Evolutionary conservation across 1,140 invertebrate species (phyloP).

Genomic region (Habropoda laboriosa): DNA sequence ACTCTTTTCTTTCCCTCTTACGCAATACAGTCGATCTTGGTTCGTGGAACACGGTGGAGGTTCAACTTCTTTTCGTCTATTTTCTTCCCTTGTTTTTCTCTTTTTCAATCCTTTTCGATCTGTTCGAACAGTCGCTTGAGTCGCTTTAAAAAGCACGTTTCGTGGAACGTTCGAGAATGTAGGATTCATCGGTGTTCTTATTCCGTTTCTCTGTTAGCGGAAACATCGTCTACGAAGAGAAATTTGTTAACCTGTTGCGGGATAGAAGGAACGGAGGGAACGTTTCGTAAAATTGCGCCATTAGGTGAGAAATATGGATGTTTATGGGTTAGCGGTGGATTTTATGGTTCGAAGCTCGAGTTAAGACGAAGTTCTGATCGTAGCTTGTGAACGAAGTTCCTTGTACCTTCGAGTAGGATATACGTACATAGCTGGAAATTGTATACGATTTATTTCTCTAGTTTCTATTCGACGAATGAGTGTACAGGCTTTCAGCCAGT

Average conservation of each 20-base stretch:
- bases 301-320: neutral
- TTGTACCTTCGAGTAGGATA: no score
- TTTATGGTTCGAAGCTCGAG: neutral
- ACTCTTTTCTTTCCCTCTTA: neutral
- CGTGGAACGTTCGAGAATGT: neutral
- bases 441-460: neutral
- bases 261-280: no score
- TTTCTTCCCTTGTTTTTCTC: no score
- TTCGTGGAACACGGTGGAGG: neutral
- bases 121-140: neutral
- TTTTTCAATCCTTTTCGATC: no score
- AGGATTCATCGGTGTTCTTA: neutral
- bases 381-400: neutral
- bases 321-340: neutral
- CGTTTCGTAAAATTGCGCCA: conserved; percentile 10
- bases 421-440: no score
- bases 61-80: neutral
- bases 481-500: neutral
- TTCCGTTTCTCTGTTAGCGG: no score
- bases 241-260: conserved; percentile 24
- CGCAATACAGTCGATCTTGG: neutral
- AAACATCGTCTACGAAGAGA: no score
- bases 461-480: neutral
- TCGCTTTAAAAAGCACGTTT: no score
- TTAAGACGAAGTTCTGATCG: neutral